Base-by-base conservation (phyloP, 2,113 vertebrate genomes). In the Plectropomus leopardus region DNA sequence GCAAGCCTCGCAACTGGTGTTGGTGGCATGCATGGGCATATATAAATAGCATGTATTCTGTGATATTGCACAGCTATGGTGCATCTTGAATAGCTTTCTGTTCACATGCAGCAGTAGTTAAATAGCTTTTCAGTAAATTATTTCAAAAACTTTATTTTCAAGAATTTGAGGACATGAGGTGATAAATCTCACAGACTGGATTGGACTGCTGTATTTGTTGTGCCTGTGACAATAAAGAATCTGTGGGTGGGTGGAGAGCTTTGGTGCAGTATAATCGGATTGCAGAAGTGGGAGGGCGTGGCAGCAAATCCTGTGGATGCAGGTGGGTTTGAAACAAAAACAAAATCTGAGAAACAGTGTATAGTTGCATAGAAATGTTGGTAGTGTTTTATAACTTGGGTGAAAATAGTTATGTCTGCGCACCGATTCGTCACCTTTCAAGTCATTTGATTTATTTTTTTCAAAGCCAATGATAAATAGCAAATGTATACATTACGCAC, bases 91-190 rank as follows among this genome's bases (percentile, higher is more conserved):
- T 44, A 44, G 17, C 26, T 23, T 17, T 24, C 19, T 60, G 34
- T 40, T 64, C 7, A 40, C 24, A 47, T 32, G 8, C 15, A 48
- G 21, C 28, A 28, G 3, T 32, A 28, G 8, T 60, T 32, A 9
- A 44, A 32, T 7, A 28, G 7, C 6, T 11, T 59, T 21, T 19
- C 24, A 15, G 26, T 48, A 51, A 40, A 24, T 66, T 14, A 40
- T 66, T 51, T 51, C 9, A 42, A 51, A 10, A 67, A 51, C 24
- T 67, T 78, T 55, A 51, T 48, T 40, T 21, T 44, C n/a, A 28
- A 23, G 36, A 7, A 24, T 30, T 65, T 51, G 44, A 7, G 15
- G 48, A 42, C 64, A 9, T 51, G 17, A 63, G 40, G 23, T 2
- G 1, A 36, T 48, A 63, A 2, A 51, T 65, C 47, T 64, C 65